Percentiles rank a stretch among this genome's conserved stretches.
phyloP scores from a whole-genome alignment of 2,888 invertebrate genomes.

The Thera obeliscata region DNA sequence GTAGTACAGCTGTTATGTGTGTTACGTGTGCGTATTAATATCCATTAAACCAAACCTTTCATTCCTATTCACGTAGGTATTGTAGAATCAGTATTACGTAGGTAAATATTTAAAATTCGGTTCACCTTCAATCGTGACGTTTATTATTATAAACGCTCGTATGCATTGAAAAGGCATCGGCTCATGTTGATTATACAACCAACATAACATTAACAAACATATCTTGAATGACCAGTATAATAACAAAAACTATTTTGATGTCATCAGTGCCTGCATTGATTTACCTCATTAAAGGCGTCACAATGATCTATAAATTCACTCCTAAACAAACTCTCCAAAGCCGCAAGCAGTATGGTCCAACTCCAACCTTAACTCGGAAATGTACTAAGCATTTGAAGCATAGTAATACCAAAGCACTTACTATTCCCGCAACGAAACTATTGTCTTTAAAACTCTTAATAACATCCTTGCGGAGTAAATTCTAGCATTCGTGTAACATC shows the following conservation, averaged over 20 bases:
- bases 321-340: neutral
- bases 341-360: slow-evolving; percentile 5
- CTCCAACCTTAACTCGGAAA: slow-evolving; percentile 6
- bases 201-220: slow-evolving; percentile 58
- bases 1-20: neutral
- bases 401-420: slow-evolving; percentile 13
- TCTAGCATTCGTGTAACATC: slow-evolving; percentile 60
- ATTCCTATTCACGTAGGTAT: slow-evolving; percentile 12
- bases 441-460: slow-evolving; percentile 43
- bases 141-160: slow-evolving; percentile 41
- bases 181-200: slow-evolving; percentile 51
- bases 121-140: slow-evolving; percentile 34
- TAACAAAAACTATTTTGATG: slow-evolving; percentile 61
- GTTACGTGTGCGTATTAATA: slow-evolving; percentile 4
- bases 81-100: slow-evolving; percentile 28
- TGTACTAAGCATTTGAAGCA: slow-evolving; percentile 1
- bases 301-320: slow-evolving; percentile 6
- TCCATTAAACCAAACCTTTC: slow-evolving; percentile 7
- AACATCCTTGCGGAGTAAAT: slow-evolving; percentile 44
- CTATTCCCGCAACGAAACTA: slow-evolving; percentile 27
- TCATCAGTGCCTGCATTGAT: slow-evolving; percentile 43
- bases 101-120: slow-evolving; percentile 34
- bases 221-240: slow-evolving; percentile 53
- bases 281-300: slow-evolving; percentile 7
- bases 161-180: slow-evolving; percentile 48